These are phyloP conservation scores for Chymomyza fuscimana DNA, from an alignment of 2,888 invertebrate genomes.

Conservation along the genomic window DNA sequence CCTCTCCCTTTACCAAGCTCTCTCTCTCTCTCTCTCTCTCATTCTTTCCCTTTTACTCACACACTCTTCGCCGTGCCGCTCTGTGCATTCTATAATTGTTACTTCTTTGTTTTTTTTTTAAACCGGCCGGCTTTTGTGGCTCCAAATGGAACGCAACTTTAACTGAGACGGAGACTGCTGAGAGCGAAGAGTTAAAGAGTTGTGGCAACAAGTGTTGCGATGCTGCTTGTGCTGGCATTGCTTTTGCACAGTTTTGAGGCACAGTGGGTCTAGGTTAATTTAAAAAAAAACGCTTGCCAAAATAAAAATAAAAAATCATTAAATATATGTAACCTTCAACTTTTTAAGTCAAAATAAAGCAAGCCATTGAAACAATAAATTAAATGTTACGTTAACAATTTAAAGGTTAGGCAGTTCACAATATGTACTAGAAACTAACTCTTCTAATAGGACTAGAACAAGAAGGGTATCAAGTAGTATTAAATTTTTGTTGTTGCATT, in stretches of 20 bases:
- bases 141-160: conserved; percentile 30
- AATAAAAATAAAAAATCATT: conserved; percentile 6
- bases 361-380: conserved; percentile 15
- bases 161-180: conserved; percentile 8
- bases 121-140: conserved; percentile 61
- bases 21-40: background rate
- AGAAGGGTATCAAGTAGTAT: too few species aligned
- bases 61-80: conserved; percentile 14
- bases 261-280: conserved; percentile 25
- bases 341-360: conserved; percentile 29
- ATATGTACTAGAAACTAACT: background rate
- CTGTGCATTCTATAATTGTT: conserved; percentile 41
- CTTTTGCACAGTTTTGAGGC: conserved; percentile 25
- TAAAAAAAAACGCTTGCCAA: conserved; percentile 22
- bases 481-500: too few species aligned
- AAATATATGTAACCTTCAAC: conserved; percentile 10
- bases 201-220: conserved; percentile 47
- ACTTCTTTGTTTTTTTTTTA: conserved; percentile 39
- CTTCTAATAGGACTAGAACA: too few species aligned
- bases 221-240: conserved; percentile 25
- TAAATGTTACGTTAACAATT: conserved; percentile 38
- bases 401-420: conserved; percentile 30
- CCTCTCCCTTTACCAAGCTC: background rate
- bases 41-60: conserved; percentile 1
- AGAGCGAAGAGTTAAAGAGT: background rate